phyloP scores from a whole-genome alignment of 2,888 invertebrate species.

The Dione juno region DNA sequence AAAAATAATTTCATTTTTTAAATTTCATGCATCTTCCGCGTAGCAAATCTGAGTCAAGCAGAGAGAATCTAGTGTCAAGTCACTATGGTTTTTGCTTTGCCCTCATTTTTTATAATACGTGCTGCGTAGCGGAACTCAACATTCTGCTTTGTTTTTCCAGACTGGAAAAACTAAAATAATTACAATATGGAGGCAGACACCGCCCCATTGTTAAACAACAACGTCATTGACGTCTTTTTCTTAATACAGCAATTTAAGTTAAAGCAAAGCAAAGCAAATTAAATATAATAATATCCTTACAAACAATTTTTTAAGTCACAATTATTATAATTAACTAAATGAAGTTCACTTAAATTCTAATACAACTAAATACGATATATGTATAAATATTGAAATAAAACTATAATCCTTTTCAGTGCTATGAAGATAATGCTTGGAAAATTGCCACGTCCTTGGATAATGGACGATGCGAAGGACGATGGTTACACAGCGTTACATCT shows the following conservation, averaged over 20 bases:
- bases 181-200: no score
- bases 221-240: no score
- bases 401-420: conserved; percentile 85
- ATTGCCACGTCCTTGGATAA: conserved; percentile 97
- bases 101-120: no score
- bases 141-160: not conserved
- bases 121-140: no score
- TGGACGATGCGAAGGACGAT: conserved; percentile 99
- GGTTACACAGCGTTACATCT: conserved; percentile 98
- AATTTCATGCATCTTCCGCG: not conserved
- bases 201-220: no score
- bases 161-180: not conserved
- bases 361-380: not conserved
- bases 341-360: not conserved
- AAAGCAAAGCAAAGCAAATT: no score
- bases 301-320: no score
- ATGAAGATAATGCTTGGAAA: conserved; percentile 97
- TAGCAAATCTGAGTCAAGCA: not conserved
- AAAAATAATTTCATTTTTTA: not conserved
- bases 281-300: no score
- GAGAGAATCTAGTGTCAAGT: not conserved
- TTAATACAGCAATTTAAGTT: no score
- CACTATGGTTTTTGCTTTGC: not conserved
- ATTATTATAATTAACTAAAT: no score
- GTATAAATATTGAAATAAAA: not conserved